Conservation (phyloP, 1,140 invertebrate genomes). For the Scaptomyza pallida region DNA sequence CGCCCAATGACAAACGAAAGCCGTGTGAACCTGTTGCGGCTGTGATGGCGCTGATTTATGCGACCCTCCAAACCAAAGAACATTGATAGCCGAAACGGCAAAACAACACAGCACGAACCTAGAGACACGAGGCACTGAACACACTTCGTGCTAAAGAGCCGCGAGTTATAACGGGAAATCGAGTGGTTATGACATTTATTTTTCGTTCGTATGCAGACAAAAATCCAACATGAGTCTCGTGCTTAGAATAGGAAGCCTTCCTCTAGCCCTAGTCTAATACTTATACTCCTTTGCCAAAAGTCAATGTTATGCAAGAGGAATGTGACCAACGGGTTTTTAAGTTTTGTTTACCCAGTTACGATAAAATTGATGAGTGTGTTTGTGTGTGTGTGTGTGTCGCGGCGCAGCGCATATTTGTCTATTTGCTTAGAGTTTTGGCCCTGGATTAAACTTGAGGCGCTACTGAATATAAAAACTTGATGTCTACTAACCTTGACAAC, state of each 20-base stretch:
- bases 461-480: slow-evolving; percentile 48
- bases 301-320: slow-evolving; percentile 66
- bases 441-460: slow-evolving; percentile 76
- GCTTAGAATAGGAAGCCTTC: slow-evolving; percentile 55
- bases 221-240: slow-evolving; percentile 74
- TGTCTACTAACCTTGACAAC: slow-evolving; percentile 51
- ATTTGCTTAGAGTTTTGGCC: slow-evolving; percentile 42
- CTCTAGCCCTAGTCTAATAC: background rate
- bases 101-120: background rate
- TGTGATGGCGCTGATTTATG: slow-evolving; percentile 72
- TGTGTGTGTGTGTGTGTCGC: no score
- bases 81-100: slow-evolving; percentile 6
- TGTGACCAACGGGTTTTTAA: slow-evolving; percentile 51
- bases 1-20: slow-evolving; percentile 72
- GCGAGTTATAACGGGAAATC: slow-evolving; percentile 10
- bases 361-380: slow-evolving; percentile 69
- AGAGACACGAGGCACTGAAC: background rate
- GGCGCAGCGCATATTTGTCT: slow-evolving; percentile 20
- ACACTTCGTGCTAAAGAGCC: slow-evolving; percentile 1
- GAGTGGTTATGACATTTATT: slow-evolving; percentile 25
- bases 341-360: slow-evolving; percentile 51
- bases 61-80: background rate
- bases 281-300: slow-evolving; percentile 24
- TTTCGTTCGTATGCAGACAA: slow-evolving; percentile 25
- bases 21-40: slow-evolving; percentile 78